These are phyloP conservation scores for Drosophila anceps DNA, from an alignment of 2,888 invertebrate species.

Conservation along the genomic window DNA sequence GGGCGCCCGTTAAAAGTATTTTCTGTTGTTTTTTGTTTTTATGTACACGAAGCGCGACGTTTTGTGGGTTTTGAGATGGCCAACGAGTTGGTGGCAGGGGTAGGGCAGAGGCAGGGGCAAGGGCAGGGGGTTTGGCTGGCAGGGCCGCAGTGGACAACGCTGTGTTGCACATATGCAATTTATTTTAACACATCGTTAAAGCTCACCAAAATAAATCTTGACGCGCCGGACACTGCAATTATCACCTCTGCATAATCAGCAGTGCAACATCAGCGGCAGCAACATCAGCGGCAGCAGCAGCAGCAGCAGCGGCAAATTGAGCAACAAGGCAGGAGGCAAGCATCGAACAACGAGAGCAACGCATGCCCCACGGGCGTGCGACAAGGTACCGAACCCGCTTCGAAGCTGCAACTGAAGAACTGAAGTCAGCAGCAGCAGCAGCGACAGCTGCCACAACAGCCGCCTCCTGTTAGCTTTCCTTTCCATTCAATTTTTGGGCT, in stretches of 20 bases:
- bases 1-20: constrained; percentile 52
- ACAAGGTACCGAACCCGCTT: constrained; percentile 19
- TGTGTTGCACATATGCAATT: constrained; percentile 77
- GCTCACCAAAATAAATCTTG: constrained; percentile 81
- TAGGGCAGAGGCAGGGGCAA: not conserved
- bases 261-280: constrained; percentile 32
- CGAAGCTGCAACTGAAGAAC: constrained; percentile 4
- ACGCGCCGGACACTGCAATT: constrained; percentile 83
- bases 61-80: constrained; percentile 68
- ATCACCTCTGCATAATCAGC: constrained; percentile 83
- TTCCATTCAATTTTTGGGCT: constrained; percentile 45
- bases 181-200: constrained; percentile 84
- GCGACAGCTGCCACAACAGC: constrained; percentile 64
- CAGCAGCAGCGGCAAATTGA: constrained; percentile 44
- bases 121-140: constrained; percentile 11
- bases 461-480: constrained; percentile 65
- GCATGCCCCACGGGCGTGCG: constrained; percentile 66
- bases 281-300: constrained; percentile 19
- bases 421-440: not conserved
- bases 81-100: not conserved
- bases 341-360: constrained; percentile 76
- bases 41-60: constrained; percentile 77
- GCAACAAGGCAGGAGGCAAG: constrained; percentile 35
- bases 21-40: constrained; percentile 42
- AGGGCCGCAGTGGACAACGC: constrained; percentile 12